Evolutionary conservation across 2,113 vertebrate genomes (phyloP).

Genomic region (Solea senegalensis): DNA sequence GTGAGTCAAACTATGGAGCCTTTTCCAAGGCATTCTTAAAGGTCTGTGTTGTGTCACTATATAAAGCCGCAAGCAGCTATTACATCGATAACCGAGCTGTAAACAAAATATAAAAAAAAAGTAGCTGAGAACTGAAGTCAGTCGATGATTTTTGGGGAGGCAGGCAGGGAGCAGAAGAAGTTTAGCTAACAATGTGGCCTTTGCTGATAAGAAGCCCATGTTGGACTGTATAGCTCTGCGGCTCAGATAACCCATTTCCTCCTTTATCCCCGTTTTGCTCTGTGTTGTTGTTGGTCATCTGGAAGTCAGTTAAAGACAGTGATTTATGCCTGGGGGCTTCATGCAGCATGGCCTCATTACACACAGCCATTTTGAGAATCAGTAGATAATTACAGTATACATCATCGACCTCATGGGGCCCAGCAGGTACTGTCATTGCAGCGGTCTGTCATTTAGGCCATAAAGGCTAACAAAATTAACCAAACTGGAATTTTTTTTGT

Average conservation of each 20-base stretch:
- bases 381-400: conserved; percentile 86
- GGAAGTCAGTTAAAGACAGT: conserved; percentile 81
- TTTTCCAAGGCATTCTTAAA: conserved; percentile 50
- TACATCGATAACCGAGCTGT: conserved; percentile 25
- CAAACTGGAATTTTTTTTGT: conserved; percentile 27
- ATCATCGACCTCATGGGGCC: conserved; percentile 78
- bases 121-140: conserved; percentile 29
- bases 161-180: conserved; percentile 35
- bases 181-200: conserved; percentile 63
- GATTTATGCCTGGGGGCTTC: conserved; percentile 79
- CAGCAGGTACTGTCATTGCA: conserved; percentile 70
- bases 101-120: conserved; percentile 34
- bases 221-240: conserved; percentile 43
- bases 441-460: conserved; percentile 65
- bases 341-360: conserved; percentile 83
- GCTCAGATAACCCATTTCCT: conserved; percentile 58
- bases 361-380: conserved; percentile 85
- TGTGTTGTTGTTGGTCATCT: conserved; percentile 76
- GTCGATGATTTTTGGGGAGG: conserved; percentile 48
- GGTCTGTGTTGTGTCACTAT: conserved; percentile 44
- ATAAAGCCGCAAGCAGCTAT: conserved; percentile 47
- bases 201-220: conserved; percentile 65
- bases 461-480: conserved; percentile 41
- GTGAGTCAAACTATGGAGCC: conserved; percentile 4
- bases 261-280: conserved; percentile 52